Conservation (phyloP, 2,113 vertebrate species). For the Trochalopteron elliotii region DNA sequence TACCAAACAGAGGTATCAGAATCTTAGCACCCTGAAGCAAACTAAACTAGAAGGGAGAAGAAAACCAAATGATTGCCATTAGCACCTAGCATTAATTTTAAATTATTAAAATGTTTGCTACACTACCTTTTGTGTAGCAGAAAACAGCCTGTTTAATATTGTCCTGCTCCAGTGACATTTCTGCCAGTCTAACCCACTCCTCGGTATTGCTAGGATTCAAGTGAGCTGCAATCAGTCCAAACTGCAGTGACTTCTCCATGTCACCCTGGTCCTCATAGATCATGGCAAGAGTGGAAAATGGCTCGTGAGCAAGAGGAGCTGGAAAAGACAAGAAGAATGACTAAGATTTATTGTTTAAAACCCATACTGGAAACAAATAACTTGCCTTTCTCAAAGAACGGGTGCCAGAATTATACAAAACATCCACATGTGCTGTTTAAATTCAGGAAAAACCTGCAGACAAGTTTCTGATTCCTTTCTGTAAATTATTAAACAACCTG, state of each 20-base stretch:
- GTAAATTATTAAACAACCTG: background rate
- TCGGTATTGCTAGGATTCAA: conserved; percentile 95
- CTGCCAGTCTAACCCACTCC: conserved; percentile 94
- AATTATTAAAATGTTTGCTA: background rate
- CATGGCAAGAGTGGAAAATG: conserved; percentile 97
- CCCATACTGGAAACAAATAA: background rate
- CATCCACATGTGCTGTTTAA: background rate
- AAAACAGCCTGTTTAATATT: conserved; percentile 95
- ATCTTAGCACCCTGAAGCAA: background rate
- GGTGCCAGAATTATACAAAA: background rate
- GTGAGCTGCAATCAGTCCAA: conserved; percentile 94
- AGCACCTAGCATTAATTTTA: background rate
- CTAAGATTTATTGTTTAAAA: background rate
- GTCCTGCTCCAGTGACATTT: conserved; percentile 96
- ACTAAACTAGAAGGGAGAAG: background rate
- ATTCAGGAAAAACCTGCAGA: background rate
- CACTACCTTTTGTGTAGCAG: conserved; percentile 94
- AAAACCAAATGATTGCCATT: background rate
- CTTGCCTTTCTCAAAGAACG: background rate
- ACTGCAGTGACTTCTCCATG: conserved; percentile 94
- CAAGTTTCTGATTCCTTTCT: background rate
- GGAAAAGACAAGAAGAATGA: background rate
- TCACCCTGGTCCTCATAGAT: conserved; percentile 97
- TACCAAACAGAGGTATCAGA: background rate
- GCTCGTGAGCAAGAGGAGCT: conserved; percentile 97